A percentile compares a stretch with the other conserved stretches of the same genome.
phyloP scores from a whole-genome alignment of 2,888 invertebrate species.

The Mechanitis mazaeus region DNA sequence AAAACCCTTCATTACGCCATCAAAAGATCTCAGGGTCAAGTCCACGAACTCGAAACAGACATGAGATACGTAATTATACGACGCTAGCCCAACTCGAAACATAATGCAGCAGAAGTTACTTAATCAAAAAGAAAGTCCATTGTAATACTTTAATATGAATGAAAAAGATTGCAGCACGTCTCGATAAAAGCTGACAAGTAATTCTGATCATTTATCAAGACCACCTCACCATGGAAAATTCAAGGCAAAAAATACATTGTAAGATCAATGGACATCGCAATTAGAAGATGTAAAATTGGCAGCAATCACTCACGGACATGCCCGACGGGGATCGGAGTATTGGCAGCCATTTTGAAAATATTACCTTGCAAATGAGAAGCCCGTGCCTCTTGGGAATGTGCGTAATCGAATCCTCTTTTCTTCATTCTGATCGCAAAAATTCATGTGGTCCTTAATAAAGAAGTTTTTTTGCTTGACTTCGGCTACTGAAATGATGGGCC shows the following conservation, averaged over 20 bases:
- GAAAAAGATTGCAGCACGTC: constrained; percentile 11
- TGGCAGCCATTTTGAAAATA: constrained; percentile 46
- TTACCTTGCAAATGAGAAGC: constrained; percentile 38
- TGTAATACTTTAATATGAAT: constrained; percentile 18
- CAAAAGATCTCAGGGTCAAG: constrained; percentile 45
- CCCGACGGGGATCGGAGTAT: constrained; percentile 39
- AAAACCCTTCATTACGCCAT: constrained; percentile 72
- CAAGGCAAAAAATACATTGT: constrained; percentile 36
- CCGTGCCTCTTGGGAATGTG: constrained; percentile 27
- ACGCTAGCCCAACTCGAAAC: constrained; percentile 34
- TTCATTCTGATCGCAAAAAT: constrained; percentile 43
- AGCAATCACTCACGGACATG: constrained; percentile 45
- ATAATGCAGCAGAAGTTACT: constrained; percentile 21
- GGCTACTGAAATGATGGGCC: constrained; percentile 56
- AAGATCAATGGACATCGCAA: constrained; percentile 51
- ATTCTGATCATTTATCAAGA: constrained; percentile 46
- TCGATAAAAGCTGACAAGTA: constrained; percentile 21
- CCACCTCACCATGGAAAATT: constrained; percentile 36
- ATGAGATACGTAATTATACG: constrained; percentile 37
- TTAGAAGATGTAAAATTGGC: constrained; percentile 46
- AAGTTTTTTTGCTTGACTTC: constrained; percentile 44
- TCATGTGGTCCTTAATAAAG: constrained; percentile 47
- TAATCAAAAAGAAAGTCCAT: constrained; percentile 19
- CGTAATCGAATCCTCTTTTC: constrained; percentile 33
- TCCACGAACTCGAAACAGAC: constrained; percentile 27